Base-by-base conservation (phyloP, 1,140 invertebrate species). In the Halyomorpha halys region DNA sequence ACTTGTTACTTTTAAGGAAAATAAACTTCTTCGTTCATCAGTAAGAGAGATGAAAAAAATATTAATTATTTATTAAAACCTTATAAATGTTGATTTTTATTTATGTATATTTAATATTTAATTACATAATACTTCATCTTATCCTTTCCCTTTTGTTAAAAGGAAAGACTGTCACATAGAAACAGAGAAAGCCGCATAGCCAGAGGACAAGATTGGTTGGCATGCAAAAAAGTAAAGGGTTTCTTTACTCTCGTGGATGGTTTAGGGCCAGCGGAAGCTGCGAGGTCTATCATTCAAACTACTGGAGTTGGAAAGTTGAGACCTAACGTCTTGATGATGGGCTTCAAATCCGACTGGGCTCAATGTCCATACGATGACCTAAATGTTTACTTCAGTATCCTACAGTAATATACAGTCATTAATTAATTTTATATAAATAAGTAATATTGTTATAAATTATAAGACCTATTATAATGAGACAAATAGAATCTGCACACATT, bases 291-390 rank as follows among this genome's bases (percentile, higher is more conserved):
- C 54, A 80, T 90, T 72, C 89, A 91, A 78, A 78, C 84, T 2
- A 77, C 85, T 1, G 95, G 96, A 14, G 82, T 98, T 21, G 96
- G 96, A 2, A 94, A 94, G 76, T 80, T 98, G 39, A 80, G 84
- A 16, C 95, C 96, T 0, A 98, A 98, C 74, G 91, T 97, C 34
- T 75, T 98, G 23, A 77, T 98, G 68, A 86, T 98, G 82, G 96
- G 96, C 8, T 98, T 89, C 76, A 98, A 98, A 74, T 80, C 81
- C 0, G 83, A 95, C 73, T 98, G 96, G 95, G 74, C 78, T 44
- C 81, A 76, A 5, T 89, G 87, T 68, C 79, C 82, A 68, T 74
- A 79, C 15, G 79, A 83, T 44, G 86, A 91, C 68, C 81, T 97
- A 0, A 80, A 86, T 23, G 83, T 87, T 23, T 98, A 97, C 75